Evolutionary conservation across 2,797 vertebrate genomes (phyloP).

Genomic region (Peromyscus aztecus): DNA sequence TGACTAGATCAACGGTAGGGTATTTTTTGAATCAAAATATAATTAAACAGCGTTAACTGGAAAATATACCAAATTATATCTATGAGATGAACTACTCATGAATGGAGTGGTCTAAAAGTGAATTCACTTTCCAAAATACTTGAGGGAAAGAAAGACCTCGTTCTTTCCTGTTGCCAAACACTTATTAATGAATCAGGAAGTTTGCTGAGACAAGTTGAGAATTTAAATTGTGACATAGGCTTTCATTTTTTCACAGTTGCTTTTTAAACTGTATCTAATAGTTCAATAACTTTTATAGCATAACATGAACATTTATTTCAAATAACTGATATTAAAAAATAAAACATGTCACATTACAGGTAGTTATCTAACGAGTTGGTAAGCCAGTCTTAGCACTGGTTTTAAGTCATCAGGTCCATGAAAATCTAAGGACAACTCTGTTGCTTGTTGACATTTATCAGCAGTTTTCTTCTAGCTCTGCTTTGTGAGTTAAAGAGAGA

Average conservation of each 20-base stretch:
- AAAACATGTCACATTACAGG: not conserved
- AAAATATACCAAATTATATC: constrained; percentile 71
- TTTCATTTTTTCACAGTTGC: constrained; percentile 67
- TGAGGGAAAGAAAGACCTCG: constrained; percentile 70
- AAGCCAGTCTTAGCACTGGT: constrained; percentile 6
- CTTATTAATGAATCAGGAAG: constrained; percentile 75
- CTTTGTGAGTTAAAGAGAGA: constrained; percentile 34
- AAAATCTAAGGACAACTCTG: constrained; percentile 51
- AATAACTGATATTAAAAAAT: constrained; percentile 51
- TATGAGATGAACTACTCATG: constrained; percentile 59
- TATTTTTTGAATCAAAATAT: constrained; percentile 73
- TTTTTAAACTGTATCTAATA: constrained; percentile 60
- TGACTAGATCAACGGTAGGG: constrained; percentile 45
- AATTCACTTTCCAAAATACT: constrained; percentile 69
- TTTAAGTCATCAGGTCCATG: constrained; percentile 41
- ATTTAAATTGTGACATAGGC: constrained; percentile 77
- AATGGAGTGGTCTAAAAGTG: constrained; percentile 62
- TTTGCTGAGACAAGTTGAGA: constrained; percentile 77
- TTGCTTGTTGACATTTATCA: constrained; percentile 41
- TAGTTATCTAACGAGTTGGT: constrained; percentile 47
- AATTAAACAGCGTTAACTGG: constrained; percentile 64
- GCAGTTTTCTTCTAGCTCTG: not conserved
- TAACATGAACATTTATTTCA: constrained; percentile 64
- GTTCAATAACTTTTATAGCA: constrained; percentile 49
- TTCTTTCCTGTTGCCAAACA: constrained; percentile 77